phyloP scores from a whole-genome alignment of 2,888 invertebrate species.

The Sabatieria punctata region DNA sequence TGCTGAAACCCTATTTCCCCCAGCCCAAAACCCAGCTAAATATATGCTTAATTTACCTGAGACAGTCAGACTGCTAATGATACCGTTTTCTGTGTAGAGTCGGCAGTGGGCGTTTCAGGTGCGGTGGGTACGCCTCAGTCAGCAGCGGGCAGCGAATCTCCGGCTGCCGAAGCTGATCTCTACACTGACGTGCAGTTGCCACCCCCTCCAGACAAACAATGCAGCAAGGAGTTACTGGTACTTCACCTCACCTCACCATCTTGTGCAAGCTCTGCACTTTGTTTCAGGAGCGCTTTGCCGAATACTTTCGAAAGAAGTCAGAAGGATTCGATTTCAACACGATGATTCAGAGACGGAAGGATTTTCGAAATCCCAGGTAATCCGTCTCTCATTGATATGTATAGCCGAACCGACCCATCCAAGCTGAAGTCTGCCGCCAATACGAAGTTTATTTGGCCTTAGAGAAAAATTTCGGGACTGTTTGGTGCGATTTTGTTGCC shows the following conservation, averaged over 20 bases:
- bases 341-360: conserved; percentile 72
- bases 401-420: too few relatives aligned
- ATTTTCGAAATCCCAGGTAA: conserved; percentile 71
- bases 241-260: not conserved
- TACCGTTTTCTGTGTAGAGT: too few relatives aligned
- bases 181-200: conserved; percentile 1
- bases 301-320: conserved; percentile 38
- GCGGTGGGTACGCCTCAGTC: not conserved
- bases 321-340: conserved; percentile 71
- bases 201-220: not conserved
- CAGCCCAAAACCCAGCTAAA: too few relatives aligned
- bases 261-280: not conserved
- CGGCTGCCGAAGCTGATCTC: too few relatives aligned
- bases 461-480: too few relatives aligned
- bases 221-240: not conserved
- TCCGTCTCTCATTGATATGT: too few relatives aligned
- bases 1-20: too few relatives aligned
- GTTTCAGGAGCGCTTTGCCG: not conserved
- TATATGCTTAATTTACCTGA: too few relatives aligned
- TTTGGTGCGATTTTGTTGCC: not conserved
- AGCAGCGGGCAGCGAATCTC: not conserved
- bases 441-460: too few relatives aligned
- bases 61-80: too few relatives aligned
- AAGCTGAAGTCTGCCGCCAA: too few relatives aligned
- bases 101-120: too few relatives aligned